phyloP scores from a whole-genome alignment of 2,888 invertebrate species.

The Limnephilus marmoratus region DNA sequence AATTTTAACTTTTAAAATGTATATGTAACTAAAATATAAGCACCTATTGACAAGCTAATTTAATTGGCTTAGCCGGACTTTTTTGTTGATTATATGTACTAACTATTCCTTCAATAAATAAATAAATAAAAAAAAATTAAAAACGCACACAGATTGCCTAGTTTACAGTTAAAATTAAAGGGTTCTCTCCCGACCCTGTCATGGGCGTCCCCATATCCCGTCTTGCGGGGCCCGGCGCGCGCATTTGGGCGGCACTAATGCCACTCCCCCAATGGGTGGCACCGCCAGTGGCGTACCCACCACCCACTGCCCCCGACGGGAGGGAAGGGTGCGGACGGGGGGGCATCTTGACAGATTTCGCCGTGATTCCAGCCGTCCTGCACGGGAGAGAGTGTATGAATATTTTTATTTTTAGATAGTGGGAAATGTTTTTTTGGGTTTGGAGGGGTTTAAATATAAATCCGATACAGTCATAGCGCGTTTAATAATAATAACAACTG shows the following conservation, averaged over 20 bases:
- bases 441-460: constrained; percentile 10
- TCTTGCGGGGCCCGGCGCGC: constrained; percentile 53
- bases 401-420: constrained; percentile 29
- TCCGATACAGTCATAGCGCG: background rate
- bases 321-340: background rate
- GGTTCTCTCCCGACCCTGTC: background rate
- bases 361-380: background rate
- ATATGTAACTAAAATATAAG: too few species aligned
- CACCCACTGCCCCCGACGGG: background rate
- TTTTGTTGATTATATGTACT: too few species aligned
- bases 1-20: too few species aligned
- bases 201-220: constrained; percentile 30
- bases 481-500: background rate
- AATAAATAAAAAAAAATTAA: too few species aligned
- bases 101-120: too few species aligned
- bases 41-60: too few species aligned
- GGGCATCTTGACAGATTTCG: background rate
- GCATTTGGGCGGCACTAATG: constrained; percentile 65
- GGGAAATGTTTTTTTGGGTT: constrained; percentile 14
- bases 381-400: constrained; percentile 4
- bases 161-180: too few species aligned
- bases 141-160: too few species aligned
- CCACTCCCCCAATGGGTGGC: constrained; percentile 57
- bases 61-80: too few species aligned
- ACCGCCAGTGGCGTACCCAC: background rate